Base-by-base conservation (phyloP, 2,113 vertebrate genomes). In the Phainopepla nitens region DNA sequence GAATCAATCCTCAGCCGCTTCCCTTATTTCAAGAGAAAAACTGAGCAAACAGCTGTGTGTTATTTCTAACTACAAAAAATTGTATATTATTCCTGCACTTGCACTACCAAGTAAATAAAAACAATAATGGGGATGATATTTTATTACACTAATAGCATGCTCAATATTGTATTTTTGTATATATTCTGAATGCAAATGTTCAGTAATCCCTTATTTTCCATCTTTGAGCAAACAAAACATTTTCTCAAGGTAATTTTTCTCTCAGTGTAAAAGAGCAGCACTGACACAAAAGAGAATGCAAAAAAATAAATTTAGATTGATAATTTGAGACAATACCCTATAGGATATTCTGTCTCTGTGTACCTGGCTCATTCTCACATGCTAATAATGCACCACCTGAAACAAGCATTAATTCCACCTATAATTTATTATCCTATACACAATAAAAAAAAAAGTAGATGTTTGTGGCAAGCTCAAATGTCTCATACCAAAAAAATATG, bases 401-500 rank as follows among this genome's bases (percentile, higher is more conserved):
- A 91, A 64, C 7, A n/a, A 61, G 42, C 10, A 81, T 20, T 45
- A 69, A 79, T 85, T 53, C 11, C 12, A 78, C 11, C 25, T 36
- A n/a, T n/a, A n/a, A n/a, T n/a, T n/a, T n/a, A 20, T 58, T 72
- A 76, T 24, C 8, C 25, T 41, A 57, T 24, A 47, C 62, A 81
- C 24, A 56, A 22, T 24, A 23, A n/a, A 68, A 58, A 58, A 25
- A 60, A 10, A 29, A 89, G 35, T 20, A 45, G 42, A 15, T 66
- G 31, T 47, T 57, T 87, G 29, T 16, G 49, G 35, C 49, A 89
- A 91, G 29, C 39, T 66, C 35, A 64, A 53, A 75, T 29, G 16
- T 19, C 7, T 39, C 3, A 0, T n/a, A 29, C 8, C 5, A 23
- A 69, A 82, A 61, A 47, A 45, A 25, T 1, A 61, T 0, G 23